A percentile compares a stretch with the other conserved stretches of the same genome.
Conservation (phyloP, 1,140 invertebrate species). For the Drosophila tristis region DNA sequence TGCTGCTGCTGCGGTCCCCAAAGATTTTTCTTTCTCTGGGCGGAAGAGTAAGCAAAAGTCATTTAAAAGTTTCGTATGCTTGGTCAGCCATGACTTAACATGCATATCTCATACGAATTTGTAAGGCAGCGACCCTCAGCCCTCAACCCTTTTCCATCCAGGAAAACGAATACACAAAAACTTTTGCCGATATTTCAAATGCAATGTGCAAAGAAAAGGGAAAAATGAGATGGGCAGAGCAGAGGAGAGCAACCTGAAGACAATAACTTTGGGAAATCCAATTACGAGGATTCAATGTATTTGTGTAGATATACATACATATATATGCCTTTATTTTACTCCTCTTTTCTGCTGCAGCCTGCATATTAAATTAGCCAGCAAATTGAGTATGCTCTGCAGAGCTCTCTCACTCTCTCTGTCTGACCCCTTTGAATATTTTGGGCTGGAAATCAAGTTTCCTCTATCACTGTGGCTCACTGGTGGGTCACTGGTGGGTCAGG, state of each 20-base stretch:
- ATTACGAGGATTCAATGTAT: conserved; percentile 56
- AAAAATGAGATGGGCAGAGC: conserved; percentile 8
- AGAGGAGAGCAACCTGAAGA: conserved; percentile 40
- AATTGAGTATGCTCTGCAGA: conserved; percentile 57
- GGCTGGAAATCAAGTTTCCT: conserved; percentile 75
- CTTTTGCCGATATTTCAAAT: conserved; percentile 80
- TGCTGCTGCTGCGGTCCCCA: conserved; percentile 14
- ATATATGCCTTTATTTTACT: conserved; percentile 36
- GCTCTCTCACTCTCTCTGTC: background rate
- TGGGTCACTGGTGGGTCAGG: conserved; percentile 22
- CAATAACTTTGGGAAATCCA: conserved; percentile 77
- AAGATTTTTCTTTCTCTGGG: conserved; percentile 31
- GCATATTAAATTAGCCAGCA: conserved; percentile 80
- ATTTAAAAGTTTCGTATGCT: conserved; percentile 75
- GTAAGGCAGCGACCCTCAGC: conserved; percentile 5
- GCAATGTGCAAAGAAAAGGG: conserved; percentile 34
- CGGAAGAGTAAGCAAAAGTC: conserved; percentile 74
- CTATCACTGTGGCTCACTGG: conserved; percentile 37
- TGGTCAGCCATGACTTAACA: conserved; percentile 74
- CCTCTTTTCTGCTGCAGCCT: conserved; percentile 49
- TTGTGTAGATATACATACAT: background rate
- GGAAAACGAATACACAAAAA: conserved; percentile 48
- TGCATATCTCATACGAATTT: conserved; percentile 52
- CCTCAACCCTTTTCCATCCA: conserved; percentile 34
- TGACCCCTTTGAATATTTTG: conserved; percentile 6